Conservation (phyloP, 1,140 invertebrate species). For the Ips typographus region DNA sequence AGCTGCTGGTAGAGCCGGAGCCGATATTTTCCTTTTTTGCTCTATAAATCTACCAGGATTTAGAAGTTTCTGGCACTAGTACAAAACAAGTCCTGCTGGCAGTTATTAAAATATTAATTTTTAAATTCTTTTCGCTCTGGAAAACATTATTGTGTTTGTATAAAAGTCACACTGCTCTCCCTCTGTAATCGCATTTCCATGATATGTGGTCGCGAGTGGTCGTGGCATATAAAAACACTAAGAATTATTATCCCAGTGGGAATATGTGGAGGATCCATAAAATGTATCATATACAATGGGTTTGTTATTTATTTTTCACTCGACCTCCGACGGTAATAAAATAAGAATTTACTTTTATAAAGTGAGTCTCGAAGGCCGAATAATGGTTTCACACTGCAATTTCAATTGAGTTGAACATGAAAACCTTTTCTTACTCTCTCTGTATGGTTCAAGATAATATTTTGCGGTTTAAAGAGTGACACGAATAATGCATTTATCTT, state of each 20-base stretch:
- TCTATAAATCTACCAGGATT: too few relatives aligned
- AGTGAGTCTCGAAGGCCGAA: too few relatives aligned
- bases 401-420: too few relatives aligned
- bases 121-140: too few relatives aligned
- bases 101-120: too few relatives aligned
- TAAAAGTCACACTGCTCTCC: too few relatives aligned
- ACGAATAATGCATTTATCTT: slow-evolving; percentile 35
- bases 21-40: too few relatives aligned
- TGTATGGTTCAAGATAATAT: slow-evolving; percentile 3
- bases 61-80: too few relatives aligned
- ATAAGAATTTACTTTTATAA: slow-evolving; percentile 25
- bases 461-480: slow-evolving; percentile 26
- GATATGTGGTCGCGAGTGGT: slow-evolving; percentile 16
- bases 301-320: slow-evolving; percentile 26
- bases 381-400: too few relatives aligned
- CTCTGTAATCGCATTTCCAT: slow-evolving; percentile 10
- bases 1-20: neutral
- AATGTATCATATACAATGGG: slow-evolving; percentile 24
- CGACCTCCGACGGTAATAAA: slow-evolving; percentile 21
- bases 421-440: too few relatives aligned
- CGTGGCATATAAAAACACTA: slow-evolving; percentile 22
- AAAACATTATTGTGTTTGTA: too few relatives aligned
- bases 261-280: slow-evolving; percentile 29
- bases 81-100: too few relatives aligned
- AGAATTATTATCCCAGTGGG: slow-evolving; percentile 19